A percentile compares a stretch with the other conserved stretches of the same genome.
phyloP scores from a whole-genome alignment of 2,797 vertebrate genomes.

The Clangula hyemalis region DNA sequence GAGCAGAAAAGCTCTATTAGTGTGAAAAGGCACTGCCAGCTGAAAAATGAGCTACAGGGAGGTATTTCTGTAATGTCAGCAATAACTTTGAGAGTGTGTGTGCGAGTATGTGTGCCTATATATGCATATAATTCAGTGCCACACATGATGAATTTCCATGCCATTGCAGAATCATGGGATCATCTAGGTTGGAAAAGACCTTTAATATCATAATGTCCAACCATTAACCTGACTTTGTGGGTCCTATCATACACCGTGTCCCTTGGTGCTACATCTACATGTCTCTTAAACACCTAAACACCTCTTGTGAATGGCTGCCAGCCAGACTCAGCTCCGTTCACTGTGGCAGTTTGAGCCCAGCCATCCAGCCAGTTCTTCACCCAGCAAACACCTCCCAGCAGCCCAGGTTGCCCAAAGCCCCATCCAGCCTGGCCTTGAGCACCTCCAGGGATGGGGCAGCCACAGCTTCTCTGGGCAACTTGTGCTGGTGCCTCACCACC shows the following conservation, averaged over 20 bases:
- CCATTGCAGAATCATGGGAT: not conserved
- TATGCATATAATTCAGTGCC: not conserved
- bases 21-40: not conserved
- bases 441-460: too few relatives aligned
- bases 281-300: not conserved
- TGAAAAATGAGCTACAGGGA: not conserved
- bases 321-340: too few relatives aligned
- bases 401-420: too few relatives aligned
- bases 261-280: not conserved
- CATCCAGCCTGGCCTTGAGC: too few relatives aligned
- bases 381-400: too few relatives aligned
- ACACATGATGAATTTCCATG: not conserved
- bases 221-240: not conserved
- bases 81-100: not conserved
- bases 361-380: too few relatives aligned
- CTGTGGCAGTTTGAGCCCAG: too few relatives aligned
- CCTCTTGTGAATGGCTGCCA: too few relatives aligned
- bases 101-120: accelerated
- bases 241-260: not conserved
- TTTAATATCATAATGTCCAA: not conserved
- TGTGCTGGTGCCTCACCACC: too few relatives aligned
- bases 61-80: not conserved
- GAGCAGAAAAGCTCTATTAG: not conserved
- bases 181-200: not conserved
- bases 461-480: too few relatives aligned